Percentiles rank a stretch among this genome's conserved stretches.
These are phyloP conservation scores for Zygothrica quintamaculata DNA, from an alignment of 2,888 invertebrate genomes.

Conservation along the genomic window DNA sequence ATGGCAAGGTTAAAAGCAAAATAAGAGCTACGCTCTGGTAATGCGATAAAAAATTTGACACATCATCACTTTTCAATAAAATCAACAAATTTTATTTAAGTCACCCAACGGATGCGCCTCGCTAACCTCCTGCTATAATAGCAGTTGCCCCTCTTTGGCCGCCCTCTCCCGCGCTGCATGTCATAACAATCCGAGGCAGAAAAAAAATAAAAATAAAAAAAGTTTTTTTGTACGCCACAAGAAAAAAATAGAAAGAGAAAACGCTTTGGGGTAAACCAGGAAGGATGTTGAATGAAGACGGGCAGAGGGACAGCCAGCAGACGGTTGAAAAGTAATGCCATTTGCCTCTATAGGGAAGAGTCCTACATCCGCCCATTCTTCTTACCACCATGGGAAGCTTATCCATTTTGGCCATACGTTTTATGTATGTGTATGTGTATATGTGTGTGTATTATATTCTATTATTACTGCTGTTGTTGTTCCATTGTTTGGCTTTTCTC, in stretches of 20 bases:
- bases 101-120: constrained; percentile 71
- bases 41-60: constrained; percentile 81
- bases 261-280: constrained; percentile 16
- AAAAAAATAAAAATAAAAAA: constrained; percentile 7
- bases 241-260: constrained; percentile 38
- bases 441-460: constrained; percentile 22
- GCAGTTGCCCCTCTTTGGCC: constrained; percentile 13
- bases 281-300: constrained; percentile 51
- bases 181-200: not conserved
- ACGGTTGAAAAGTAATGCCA: constrained; percentile 55
- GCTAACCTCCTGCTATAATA: constrained; percentile 40
- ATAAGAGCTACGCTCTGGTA: constrained; percentile 72
- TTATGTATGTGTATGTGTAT: constrained; percentile 27
- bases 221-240: constrained; percentile 22
- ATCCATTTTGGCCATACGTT: constrained; percentile 78
- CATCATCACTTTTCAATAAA: constrained; percentile 80
- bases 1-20: constrained; percentile 79
- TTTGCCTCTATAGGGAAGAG: constrained; percentile 48
- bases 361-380: constrained; percentile 21
- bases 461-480: constrained; percentile 18
- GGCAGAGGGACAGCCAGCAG: constrained; percentile 19
- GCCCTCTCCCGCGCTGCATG: not conserved
- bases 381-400: constrained; percentile 68
- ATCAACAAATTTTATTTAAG: constrained; percentile 81
- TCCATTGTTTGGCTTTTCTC: constrained; percentile 48